Evolutionary conservation across 53 echinoderm and acorn worm species (phyloP), one percentile per base, ranked within the genome.

Genomic region (Mesocentrotus franciscanus): DNA sequence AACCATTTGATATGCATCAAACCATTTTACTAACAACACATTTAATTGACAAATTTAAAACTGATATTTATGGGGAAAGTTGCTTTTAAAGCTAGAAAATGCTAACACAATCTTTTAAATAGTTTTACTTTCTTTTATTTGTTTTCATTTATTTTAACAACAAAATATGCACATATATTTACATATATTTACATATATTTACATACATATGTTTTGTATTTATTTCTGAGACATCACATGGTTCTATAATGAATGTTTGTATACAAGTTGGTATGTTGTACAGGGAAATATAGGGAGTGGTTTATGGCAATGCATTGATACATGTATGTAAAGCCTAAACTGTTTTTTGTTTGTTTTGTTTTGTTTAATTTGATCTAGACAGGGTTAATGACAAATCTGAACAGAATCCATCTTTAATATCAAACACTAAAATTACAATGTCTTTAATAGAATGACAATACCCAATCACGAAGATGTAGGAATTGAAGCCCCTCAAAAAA

Each of bases 11-110:
- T 91, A 61, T 91, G 56, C 61, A 15, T 66, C 58, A 29, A 91
- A 34, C 34, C 87, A 87, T 29, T 75, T 20, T 87, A 91, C 91
- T 68, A 91, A 91, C 70, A 57, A 90, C 81, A 57, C 58, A 81
- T 81, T 42, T 87, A 58, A 87, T 57, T 26, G 87, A 87, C 56
- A n/a, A 87, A 87, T 16, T 87, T 8, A 42, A 42, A 42, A 20
- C 0, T 26, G 26, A 57, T 57, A 18, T 84, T 17, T 84, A 56
- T 57, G 87, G 56, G 87, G 11, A n/a, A 57, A 27, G 58, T 57
- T 87, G 87, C 87, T 87, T 56, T 27, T 10, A 26, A 57, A 87
- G 58, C 56, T 9, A 13, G 87, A 35, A 30, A 58, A 57, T 87
- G 59, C 58, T 87, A 87, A 87, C 87, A 87, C 2, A 14, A 87